Percentiles rank a stretch among this genome's conserved stretches.
Evolutionary conservation across 2,113 vertebrate genomes (phyloP).

Genomic region (Aptenodytes patagonicus): DNA sequence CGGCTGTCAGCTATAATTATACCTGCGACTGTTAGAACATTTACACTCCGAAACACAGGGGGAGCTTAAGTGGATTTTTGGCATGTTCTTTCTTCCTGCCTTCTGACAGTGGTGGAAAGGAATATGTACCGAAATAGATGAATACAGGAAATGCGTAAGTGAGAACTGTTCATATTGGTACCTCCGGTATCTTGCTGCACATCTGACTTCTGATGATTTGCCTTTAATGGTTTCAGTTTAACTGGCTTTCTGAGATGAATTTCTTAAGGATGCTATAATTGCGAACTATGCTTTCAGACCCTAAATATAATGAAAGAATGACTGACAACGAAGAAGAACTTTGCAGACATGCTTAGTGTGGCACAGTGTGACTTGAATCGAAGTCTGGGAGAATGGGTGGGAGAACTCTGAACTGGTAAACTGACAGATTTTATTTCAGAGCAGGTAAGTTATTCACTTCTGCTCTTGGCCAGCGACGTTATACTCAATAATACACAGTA

Average conservation of each 20-base stretch:
- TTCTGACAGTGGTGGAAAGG: not conserved
- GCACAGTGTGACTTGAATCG: not conserved
- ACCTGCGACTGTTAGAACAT: not conserved
- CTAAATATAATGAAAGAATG: not conserved
- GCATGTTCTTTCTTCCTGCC: not conserved
- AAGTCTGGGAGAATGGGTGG: not conserved
- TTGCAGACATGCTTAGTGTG: not conserved
- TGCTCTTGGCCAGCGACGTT: not conserved
- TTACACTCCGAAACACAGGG: not conserved
- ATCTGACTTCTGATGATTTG: not conserved
- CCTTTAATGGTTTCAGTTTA: not conserved
- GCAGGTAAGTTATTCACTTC: not conserved
- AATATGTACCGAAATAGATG: not conserved
- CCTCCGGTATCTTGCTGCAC: not conserved
- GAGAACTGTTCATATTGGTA: not conserved
- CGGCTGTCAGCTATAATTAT: conserved; percentile 19
- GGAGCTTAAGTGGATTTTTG: not conserved
- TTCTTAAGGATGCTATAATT: not conserved
- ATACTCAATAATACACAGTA: not conserved
- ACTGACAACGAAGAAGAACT: not conserved
- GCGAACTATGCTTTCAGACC: not conserved
- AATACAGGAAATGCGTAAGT: not conserved
- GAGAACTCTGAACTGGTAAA: not conserved
- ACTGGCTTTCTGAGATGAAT: not conserved
- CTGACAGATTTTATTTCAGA: not conserved